These are phyloP conservation scores for Chaetorhynchus papuensis DNA, from an alignment of 2,113 vertebrate species.

Conservation along the genomic window DNA sequence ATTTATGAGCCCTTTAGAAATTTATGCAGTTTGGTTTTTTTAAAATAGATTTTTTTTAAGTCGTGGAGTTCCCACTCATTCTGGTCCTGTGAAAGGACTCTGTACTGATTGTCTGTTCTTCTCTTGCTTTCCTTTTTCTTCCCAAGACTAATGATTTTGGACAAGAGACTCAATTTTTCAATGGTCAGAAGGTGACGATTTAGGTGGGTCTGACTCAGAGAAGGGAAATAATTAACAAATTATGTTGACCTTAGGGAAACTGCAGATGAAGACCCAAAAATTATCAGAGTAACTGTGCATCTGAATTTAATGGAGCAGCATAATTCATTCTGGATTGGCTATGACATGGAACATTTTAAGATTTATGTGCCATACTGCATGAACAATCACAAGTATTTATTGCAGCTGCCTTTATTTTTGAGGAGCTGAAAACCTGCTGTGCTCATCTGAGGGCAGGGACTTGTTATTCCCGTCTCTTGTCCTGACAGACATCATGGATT, in stretches of 20 bases:
- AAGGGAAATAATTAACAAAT: neutral
- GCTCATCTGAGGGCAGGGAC: neutral
- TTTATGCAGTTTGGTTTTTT: neutral
- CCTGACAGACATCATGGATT: neutral
- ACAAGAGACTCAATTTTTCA: neutral
- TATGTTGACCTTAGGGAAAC: neutral
- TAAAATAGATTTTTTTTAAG: neutral
- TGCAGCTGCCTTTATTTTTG: neutral
- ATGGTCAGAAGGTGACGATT: neutral
- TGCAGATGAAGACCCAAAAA: neutral
- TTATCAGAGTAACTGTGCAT: neutral
- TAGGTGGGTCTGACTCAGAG: neutral
- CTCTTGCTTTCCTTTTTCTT: neutral
- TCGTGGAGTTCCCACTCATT: neutral
- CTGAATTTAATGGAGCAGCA: neutral
- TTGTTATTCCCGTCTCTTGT: neutral
- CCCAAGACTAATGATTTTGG: neutral
- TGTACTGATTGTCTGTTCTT: neutral
- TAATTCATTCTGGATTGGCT: neutral
- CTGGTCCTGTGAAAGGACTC: neutral
- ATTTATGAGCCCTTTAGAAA: neutral
- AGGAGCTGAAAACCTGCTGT: neutral
- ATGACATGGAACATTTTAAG: neutral
- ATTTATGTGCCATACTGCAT: neutral
- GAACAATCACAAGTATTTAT: neutral